Evolutionary conservation across 2,888 invertebrate genomes (phyloP), one percentile per base, ranked within the genome.

Genomic region (Rotaria macrura): DNA sequence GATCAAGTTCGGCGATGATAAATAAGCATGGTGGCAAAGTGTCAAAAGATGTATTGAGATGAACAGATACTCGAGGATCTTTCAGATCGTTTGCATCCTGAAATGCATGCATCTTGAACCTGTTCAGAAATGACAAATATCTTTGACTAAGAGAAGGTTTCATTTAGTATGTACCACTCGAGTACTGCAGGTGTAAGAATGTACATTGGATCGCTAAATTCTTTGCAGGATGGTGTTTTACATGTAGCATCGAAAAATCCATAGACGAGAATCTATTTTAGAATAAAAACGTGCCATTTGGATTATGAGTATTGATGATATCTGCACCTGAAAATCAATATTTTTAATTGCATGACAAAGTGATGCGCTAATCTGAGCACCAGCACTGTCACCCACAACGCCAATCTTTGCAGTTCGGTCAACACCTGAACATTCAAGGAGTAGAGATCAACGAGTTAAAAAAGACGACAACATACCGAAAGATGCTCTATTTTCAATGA

Each of bases 331-430:
- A 85, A 88, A 89, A 84, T 88, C 87, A 34, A 89, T 87, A 7
- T 88, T 87, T 49, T 87, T 87, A 7, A 89, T 87, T 84, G 89
- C 89, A 87, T 89, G 89, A 84, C 89, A 88, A 29, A 89, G 88
- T 38, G 88, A 87, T 10, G 89, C 89, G 25, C 89, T 89, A n/a
- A 89, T 87, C 34, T 87, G 87, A 12, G 88, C 90, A 12, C 55
- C 90, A 25, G 89, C 88, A 86, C 89, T 89, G 85, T 89, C 88
- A 9, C 90, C 89, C n/a, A 88, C 88, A n/a, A 90, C 89, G n/a
- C 90, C 89, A 14, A 90, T 87, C 83, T 88, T 88, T 85, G 89
- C 89, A 72, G 88, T 88, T 86, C 88, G 88, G 43, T 87, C 88
- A 23, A 88, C 89, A 85, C 89, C 89, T 89, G 86, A 54, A 85